Base-by-base conservation (phyloP, 2,888 invertebrate genomes). In the Macrostomum cliftonense region DNA sequence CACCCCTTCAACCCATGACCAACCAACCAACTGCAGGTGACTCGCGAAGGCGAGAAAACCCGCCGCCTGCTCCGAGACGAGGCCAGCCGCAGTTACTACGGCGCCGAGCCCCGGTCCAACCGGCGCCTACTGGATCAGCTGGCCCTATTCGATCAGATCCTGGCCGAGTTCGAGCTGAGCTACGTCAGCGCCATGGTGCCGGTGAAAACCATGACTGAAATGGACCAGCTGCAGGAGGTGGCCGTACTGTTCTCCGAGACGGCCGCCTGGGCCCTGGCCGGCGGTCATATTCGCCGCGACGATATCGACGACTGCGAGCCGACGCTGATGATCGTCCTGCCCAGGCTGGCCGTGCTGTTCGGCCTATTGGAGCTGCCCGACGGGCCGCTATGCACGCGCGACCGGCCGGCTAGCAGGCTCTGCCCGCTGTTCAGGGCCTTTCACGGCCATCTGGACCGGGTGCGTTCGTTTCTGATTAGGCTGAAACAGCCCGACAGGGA, bases 151-250 rank as follows among this genome's bases (percentile, higher is more conserved):
- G 91, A 91, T 70, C 77, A 83, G 52, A 74, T 95, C 44, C 93
- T 97, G 72, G 89, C 95, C 12, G 88, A 95, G 68, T 97, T 97
- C 73, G 97, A 97, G 71, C 74, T 95, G 44, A 71, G 87, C 63
- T 97, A 97, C 72, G 95, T 97, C 12, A 91, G 89, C 63, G 93
- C 91, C 0, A 97, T 97, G 95, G 95, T 97, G 47, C 91, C 91
- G 52, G 95, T 97, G 42, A 97, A 97, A 70, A 82, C 85, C 2
- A 83, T 84, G 20, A 82, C 83, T 63, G 95, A 97, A 69, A 91
- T 93, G 70, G 91, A 95, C 68, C 79, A 88, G 57, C 87, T 91
- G 66, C 89, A 95, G 70, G 79, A 89, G 58, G 88, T 95, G 53
- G 85, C 89, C 55, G 93, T 97, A 16, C 76, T 97, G 42, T 97